Evolutionary conservation across 2,113 vertebrate genomes (phyloP), one percentile per base, ranked within the genome.

Genomic region (Corythaeola cristata): DNA sequence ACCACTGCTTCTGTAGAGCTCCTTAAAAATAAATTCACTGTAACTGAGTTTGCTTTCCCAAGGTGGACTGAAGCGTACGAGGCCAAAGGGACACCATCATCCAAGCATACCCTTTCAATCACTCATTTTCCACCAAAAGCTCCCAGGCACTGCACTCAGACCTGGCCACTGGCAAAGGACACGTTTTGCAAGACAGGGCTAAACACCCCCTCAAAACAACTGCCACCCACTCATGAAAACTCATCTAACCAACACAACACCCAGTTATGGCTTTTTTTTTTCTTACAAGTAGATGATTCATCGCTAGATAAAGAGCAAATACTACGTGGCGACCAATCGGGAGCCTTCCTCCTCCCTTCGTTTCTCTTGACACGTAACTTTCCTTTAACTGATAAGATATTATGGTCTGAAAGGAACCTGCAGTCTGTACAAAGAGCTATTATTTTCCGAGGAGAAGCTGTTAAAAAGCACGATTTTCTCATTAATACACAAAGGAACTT

Each of bases 381-480:
- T 62, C 45, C 62, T 68, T 93, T 79, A 89, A 35, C 45, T 56
- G 55, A 63, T 88, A 93, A 94, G 73, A 85, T 50, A 80, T 7
- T 55, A 39, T 3, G 73, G 28, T 9, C 41, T 60, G 24, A 35
- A 79, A 82, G 45, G 39, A 81, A 87, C 24, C 52, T 62, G 32
- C 53, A 83, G 33, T 63, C 66, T 83, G 41, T 62, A 92, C 37
- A 92, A 92, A 83, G 67, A 64, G 53, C 33, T 58, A 58, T n/a
- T 50, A 79, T 71, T 78, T 90, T 88, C 37, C 39, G 5, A 77
- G 47, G 64, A 80, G 20, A 86, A 96, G 85, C 30, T 53, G 9
- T 60, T 93, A 58, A 66, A 93, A 73, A 59, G 55, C 39, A 95
- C 93, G 41, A 58, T 67, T 77, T 86, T 93, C 47, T 89, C 86